These are phyloP conservation scores for Clepsis dumicolana DNA, from an alignment of 2,888 invertebrate genomes.

Conservation along the genomic window DNA sequence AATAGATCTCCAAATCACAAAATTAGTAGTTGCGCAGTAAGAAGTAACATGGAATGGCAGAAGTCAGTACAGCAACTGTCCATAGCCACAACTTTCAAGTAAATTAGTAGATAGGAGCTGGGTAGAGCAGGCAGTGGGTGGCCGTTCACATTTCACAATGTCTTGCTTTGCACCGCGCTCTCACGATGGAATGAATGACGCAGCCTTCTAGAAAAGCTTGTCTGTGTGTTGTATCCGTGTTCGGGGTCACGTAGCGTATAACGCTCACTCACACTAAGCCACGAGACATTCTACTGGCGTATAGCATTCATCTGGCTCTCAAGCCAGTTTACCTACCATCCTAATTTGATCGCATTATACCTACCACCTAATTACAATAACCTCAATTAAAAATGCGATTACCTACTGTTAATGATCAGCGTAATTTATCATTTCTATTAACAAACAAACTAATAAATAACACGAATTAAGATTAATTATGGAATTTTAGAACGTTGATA, in stretches of 20 bases:
- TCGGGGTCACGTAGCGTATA: slow-evolving; percentile 79
- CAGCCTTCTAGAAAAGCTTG: slow-evolving; percentile 82
- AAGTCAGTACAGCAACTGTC: slow-evolving; percentile 81
- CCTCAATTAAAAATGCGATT: not conserved
- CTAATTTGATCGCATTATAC: slow-evolving; percentile 61
- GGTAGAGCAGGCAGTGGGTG: slow-evolving; percentile 79
- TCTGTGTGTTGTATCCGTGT: slow-evolving; percentile 67
- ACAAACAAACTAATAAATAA: not conserved
- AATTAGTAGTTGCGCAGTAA: slow-evolving; percentile 72
- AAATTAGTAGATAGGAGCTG: slow-evolving; percentile 74
- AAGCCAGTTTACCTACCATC: slow-evolving; percentile 48
- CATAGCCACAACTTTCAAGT: slow-evolving; percentile 82
- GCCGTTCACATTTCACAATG: slow-evolving; percentile 86
- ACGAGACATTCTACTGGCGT: slow-evolving; percentile 51
- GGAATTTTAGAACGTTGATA: not conserved
- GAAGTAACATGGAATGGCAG: slow-evolving; percentile 78
- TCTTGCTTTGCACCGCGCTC: slow-evolving; percentile 76
- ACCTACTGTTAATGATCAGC: not conserved
- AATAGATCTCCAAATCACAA: slow-evolving; percentile 78
- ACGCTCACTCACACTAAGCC: slow-evolving; percentile 73
- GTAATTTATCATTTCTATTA: not conserved
- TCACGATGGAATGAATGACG: slow-evolving; percentile 75
- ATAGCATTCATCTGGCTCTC: slow-evolving; percentile 48
- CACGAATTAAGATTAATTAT: not conserved
- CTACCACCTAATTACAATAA: slow-evolving; percentile 32